Evolutionary conservation across 2,113 vertebrate genomes (phyloP), one percentile per base, ranked within the genome.

Genomic region (Canis aureus): DNA sequence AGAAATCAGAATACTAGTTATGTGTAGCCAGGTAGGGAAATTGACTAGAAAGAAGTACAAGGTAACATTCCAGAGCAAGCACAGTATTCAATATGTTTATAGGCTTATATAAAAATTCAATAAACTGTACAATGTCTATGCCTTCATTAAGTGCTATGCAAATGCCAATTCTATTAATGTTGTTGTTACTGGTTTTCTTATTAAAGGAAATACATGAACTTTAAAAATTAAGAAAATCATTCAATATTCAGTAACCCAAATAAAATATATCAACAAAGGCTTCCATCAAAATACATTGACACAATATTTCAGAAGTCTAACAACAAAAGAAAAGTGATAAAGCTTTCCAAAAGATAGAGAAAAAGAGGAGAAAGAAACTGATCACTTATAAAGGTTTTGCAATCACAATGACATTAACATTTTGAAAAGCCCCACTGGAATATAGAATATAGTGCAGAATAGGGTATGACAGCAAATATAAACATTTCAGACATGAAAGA

Each of bases 201-300:
- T 81, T 71, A 88, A 51, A 53, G 35, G 11, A 62, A 53, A 94
- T n/a, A 51, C 1, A 60, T 17, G 27, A 51, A 35, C 89, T 81
- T 89, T 22, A n/a, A 89, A 94, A 62, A 73, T 89, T n/a, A 38
- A 89, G 73, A 57, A 62, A 8, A 94, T 71, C 11, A 88, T 60
- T 60, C 80, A 59, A 38, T 87, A 60, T 51, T 71, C 12, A 88
- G 11, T 15, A 88, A 49, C 38, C 73, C 73, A 76, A 11, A 81
- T 32, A 22, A 57, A 78, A 23, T 49, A 87, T 9, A n/a, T 8
- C 32, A 87, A n/a, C 51, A 87, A 69, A 82, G 49, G 38, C 43
- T 85, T 32, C 62, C 32, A 76, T 60, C 23, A 81, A 88, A 76
- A 81, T 62, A 89, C 1, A 32, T 16, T 81, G 11, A 1, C 12